Evolutionary conservation across 2,888 invertebrate genomes (phyloP).

Genomic region (Caenorhabditis sp.): DNA sequence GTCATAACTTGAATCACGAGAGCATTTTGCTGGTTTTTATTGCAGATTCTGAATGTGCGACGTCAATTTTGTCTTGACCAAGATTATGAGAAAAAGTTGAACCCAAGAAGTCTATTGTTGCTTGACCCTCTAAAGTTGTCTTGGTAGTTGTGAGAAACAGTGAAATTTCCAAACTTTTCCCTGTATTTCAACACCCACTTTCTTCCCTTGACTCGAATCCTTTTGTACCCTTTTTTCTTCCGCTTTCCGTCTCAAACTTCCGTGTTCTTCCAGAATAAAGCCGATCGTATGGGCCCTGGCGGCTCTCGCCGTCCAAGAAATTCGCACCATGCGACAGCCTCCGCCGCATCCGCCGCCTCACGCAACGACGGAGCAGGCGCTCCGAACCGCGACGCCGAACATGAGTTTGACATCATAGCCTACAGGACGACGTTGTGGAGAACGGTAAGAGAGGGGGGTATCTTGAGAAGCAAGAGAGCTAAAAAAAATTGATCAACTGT

Average conservation of each 20-base stretch:
- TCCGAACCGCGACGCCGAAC: slow-evolving; percentile 20
- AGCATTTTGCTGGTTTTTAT: no score
- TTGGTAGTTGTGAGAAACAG: no score
- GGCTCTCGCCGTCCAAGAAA: slow-evolving; percentile 67
- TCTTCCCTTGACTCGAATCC: not conserved
- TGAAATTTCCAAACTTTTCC: no score
- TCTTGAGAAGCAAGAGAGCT: not conserved
- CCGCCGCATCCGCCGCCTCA: slow-evolving; percentile 60
- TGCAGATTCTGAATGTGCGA: no score
- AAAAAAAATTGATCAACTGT: not conserved
- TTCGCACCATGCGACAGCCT: slow-evolving; percentile 58
- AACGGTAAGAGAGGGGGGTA: slow-evolving; percentile 33
- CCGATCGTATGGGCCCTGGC: slow-evolving; percentile 68
- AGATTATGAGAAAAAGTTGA: no score
- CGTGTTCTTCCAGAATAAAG: slow-evolving; percentile 54
- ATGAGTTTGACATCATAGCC: slow-evolving; percentile 53
- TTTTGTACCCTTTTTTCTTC: not conserved
- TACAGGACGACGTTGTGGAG: slow-evolving; percentile 60
- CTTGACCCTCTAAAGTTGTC: no score
- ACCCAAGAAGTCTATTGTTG: no score
- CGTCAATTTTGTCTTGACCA: no score
- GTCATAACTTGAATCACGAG: no score
- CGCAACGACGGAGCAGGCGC: no score
- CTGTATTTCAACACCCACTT: no score
- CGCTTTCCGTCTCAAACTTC: not conserved